Percentiles rank a stretch among this genome's conserved stretches.
Conservation (phyloP, 2,888 invertebrate species). For the Lasioglossum marginatum region DNA sequence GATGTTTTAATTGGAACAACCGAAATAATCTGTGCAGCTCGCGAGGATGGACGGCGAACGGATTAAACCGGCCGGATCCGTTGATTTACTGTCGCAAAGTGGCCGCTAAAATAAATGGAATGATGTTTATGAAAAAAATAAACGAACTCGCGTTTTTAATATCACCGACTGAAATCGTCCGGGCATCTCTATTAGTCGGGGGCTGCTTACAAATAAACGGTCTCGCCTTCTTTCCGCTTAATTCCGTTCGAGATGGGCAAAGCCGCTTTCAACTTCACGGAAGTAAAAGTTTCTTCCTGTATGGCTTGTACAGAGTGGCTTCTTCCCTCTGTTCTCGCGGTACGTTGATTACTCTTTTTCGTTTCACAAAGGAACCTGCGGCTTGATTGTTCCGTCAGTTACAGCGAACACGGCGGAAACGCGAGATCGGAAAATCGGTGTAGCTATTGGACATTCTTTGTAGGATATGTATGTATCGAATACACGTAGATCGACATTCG, state of each 20-base stretch:
- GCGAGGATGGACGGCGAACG: constrained; percentile 24
- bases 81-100: constrained; percentile 11
- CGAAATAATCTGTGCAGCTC: constrained; percentile 31
- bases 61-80: constrained; percentile 31
- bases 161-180: constrained; percentile 18
- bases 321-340: neutral
- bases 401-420: neutral
- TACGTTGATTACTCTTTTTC: constrained; percentile 27
- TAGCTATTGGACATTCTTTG: neutral
- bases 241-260: constrained; percentile 28
- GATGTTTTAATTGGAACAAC: constrained; percentile 64
- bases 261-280: constrained; percentile 34
- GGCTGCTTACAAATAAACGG: constrained; percentile 25
- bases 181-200: constrained; percentile 27
- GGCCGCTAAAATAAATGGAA: constrained; percentile 22
- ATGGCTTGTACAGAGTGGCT: neutral
- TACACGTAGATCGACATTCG: neutral
- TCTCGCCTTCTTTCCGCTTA: neutral
- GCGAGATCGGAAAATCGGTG: neutral
- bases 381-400: constrained; percentile 13
- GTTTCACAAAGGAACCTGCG: neutral
- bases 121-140: constrained; percentile 11
- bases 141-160: constrained; percentile 47
- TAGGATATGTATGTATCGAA: neutral
- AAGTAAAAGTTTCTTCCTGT: constrained; percentile 24